Evolutionary conservation across 2,113 vertebrate species (phyloP), one percentile per base, ranked within the genome.

Genomic region (Pollachius pollachius): DNA sequence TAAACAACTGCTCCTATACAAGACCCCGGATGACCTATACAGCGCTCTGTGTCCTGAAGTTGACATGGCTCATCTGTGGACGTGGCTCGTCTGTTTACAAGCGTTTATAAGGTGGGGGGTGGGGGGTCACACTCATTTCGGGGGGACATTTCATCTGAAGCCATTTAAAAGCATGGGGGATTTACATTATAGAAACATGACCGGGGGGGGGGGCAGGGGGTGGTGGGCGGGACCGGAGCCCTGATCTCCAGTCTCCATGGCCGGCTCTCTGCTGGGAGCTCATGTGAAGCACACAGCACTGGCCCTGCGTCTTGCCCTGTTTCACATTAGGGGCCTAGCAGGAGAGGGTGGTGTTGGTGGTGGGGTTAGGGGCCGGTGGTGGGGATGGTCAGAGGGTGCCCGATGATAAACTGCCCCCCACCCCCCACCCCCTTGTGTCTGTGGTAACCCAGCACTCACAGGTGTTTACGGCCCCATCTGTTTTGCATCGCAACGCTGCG

Each of bases 401-500:
- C 85, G 64, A 67, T 73, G 88, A 90, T 86, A 80, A 84, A 76
- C 81, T 68, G 80, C 30, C 30, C 6, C 4, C 30, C 4, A 2
- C 30, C 30, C 30, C 30, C 56, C 86, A 84, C 83, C 81, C 64
- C 62, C 4, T 70, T 27, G 78, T 69, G 64, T 74, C 68, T 27
- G 41, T 64, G 56, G 80, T 78, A 85, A 89, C 78, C 72, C 86
- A 48, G 73, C 79, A 80, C 82, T 82, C 85, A 61, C 90, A 91
- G 91, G 91, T 92, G 90, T 92, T 92, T 90, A 88, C 81, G 84
- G 77, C 83, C 21, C 73, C 90, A 88, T 91, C 85, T 91, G 91
- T 82, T 91, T 88, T 77, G 78, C 72, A 75, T 90, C 74, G 71
- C 60, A 9, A 70, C 70, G 65, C 79, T 56, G 76, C 27, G 62